A percentile compares a stretch with the other conserved stretches of the same genome.
Evolutionary conservation across 2,113 vertebrate species (phyloP).

Genomic region (Indri indri): DNA sequence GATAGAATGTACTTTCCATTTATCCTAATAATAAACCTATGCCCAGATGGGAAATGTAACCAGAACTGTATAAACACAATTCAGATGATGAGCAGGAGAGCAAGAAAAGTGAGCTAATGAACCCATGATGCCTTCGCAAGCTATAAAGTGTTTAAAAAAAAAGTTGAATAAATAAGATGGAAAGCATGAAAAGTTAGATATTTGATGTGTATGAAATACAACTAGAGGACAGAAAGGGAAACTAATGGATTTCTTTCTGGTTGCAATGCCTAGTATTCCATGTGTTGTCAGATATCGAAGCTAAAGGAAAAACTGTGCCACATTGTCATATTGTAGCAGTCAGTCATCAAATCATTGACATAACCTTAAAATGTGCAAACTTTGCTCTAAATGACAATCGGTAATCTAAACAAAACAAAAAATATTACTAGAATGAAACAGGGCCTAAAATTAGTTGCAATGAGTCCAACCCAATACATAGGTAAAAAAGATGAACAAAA

Average conservation of each 20-base stretch:
- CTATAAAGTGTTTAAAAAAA: not conserved
- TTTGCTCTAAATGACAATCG: not conserved
- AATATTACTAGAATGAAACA: not conserved
- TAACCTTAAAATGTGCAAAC: not conserved
- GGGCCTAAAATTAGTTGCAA: not conserved
- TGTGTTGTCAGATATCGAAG: not conserved
- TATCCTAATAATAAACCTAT: slow-evolving; percentile 65
- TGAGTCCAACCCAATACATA: slow-evolving; percentile 56
- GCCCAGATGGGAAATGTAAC: slow-evolving; percentile 49
- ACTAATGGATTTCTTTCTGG: not conserved
- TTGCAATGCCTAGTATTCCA: too few species aligned
- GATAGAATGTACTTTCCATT: slow-evolving; percentile 62
- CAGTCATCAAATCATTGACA: not conserved
- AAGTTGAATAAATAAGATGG: not conserved
- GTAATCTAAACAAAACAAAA: not conserved
- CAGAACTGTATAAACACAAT: slow-evolving; percentile 65
- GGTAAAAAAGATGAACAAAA: slow-evolving; percentile 66
- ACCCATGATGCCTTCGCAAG: not conserved
- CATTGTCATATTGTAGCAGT: too few species aligned
- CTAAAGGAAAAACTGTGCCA: not conserved
- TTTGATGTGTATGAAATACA: not conserved
- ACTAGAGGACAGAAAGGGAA: not conserved
- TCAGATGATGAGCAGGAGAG: not conserved
- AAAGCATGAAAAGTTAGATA: not conserved
- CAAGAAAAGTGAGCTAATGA: slow-evolving; percentile 11